These are phyloP conservation scores for Lophotriccus pileatus DNA, from an alignment of 2,797 vertebrate genomes.

Conservation along the genomic window DNA sequence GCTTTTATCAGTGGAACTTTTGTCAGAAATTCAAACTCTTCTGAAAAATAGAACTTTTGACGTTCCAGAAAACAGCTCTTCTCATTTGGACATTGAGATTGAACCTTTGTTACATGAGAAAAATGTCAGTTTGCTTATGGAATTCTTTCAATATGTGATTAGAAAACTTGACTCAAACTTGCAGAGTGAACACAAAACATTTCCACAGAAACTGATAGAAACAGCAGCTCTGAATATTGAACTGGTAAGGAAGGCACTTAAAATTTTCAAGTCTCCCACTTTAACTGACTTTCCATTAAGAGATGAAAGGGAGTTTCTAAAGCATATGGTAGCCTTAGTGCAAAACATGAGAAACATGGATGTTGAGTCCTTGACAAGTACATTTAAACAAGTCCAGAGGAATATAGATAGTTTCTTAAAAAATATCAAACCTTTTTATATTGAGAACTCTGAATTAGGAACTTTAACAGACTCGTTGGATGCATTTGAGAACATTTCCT, in stretches of 20 bases:
- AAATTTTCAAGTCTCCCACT: not conserved
- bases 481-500: not conserved
- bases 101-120: not conserved
- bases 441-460: not conserved
- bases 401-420: conserved; percentile 30
- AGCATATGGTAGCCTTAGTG: not conserved
- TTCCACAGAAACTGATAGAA: not conserved
- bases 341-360: conserved; percentile 1
- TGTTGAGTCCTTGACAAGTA: conserved; percentile 18
- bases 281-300: not conserved
- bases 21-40: conserved; percentile 49
- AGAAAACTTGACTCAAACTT: conserved; percentile 15
- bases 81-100: not conserved
- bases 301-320: not conserved
- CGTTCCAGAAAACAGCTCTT: not conserved
- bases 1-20: not conserved
- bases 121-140: not conserved
- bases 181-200: not conserved
- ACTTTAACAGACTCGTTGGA: conserved; percentile 38
- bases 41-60: not conserved
- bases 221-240: not conserved
- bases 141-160: not conserved
- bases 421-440: not conserved
- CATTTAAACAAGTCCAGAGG: conserved; percentile 27
- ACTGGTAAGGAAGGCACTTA: conserved; percentile 8